Conservation (phyloP, 2,797 vertebrate species). For the Melanotaenia nigrans region DNA sequence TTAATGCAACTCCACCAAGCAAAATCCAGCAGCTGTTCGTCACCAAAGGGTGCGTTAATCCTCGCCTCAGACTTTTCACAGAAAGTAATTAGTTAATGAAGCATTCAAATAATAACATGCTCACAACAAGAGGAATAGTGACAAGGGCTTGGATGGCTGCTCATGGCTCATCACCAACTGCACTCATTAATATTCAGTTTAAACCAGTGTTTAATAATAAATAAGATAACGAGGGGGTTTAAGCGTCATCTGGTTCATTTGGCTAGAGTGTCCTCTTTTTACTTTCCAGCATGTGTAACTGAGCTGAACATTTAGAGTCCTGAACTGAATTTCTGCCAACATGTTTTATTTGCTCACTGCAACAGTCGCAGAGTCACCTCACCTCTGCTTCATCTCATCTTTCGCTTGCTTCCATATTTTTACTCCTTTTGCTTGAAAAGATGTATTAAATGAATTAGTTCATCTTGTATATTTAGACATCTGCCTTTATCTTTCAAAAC, state of each 20-base stretch:
- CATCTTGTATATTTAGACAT: too few species aligned
- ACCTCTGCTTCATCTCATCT: neutral
- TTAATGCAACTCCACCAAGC: neutral
- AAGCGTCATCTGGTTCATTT: too few species aligned
- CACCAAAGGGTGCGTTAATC: neutral
- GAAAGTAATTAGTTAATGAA: neutral
- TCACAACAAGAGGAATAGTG: neutral
- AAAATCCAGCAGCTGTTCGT: neutral
- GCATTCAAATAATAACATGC: neutral
- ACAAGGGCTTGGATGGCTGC: neutral
- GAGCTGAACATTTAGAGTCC: neutral
- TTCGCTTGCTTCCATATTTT: neutral
- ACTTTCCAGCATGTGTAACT: too few species aligned
- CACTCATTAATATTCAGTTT: neutral
- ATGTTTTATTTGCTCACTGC: too few species aligned
- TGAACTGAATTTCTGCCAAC: neutral
- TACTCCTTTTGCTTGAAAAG: too few species aligned
- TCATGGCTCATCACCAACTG: neutral
- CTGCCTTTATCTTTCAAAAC: too few species aligned
- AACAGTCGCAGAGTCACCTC: neutral
- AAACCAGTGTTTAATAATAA: neutral
- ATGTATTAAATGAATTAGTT: too few species aligned
- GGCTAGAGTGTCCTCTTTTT: too few species aligned
- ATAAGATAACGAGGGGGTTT: neutral
- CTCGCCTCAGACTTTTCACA: neutral